Base-by-base conservation (phyloP, 2,797 vertebrate genomes). In the Xerus rutilus region DNA sequence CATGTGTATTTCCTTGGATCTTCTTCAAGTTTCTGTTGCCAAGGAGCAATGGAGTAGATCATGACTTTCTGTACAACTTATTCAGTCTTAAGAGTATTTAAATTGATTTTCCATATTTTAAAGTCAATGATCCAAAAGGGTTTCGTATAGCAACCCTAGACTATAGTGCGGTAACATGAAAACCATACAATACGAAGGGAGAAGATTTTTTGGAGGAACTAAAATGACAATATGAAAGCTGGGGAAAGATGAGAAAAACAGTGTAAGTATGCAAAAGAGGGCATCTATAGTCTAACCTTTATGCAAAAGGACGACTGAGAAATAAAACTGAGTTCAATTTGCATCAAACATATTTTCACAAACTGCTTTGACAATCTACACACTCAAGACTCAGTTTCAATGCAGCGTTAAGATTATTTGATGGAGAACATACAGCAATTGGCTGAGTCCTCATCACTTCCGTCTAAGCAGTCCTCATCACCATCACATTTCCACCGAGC, bases 391-490 rank as follows among this genome's bases (percentile, higher is more conserved):
- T 79, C 35, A 65, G 11, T 39, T 23, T 62, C 4, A 47, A 73
- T 18, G 32, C 0, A 83, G 1, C 10, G 35, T 28, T 72, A 47
- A 59, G 12, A 78, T 30, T n/a, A 81, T 0, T 39, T 43, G 2
- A 65, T 83, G n/a, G 93, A 87, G 88, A 97, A 99, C 99, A 73
- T 99, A 99, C 99, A 98, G 97, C 99, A 99, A 91, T 99, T 98
- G 32, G 98, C 99, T 0, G 98, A 94, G 67, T 98, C 99, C 97
- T 99, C 99, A 77, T 99, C 99, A 1, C 99, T 99, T 97, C 99
- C 99, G 67, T 99, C 99, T 89, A 99, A 98, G 93, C 99, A 99
- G 98, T 99, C 99, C n/a, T 99, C 99, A 52, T 99, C 99, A 0
- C 99, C 99, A 0, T 99, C 99, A 23, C 99, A 99, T 97, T 99